A percentile compares a stretch with the other conserved stretches of the same genome.
Evolutionary conservation across 1,140 invertebrate species (phyloP).

Genomic region (Ooceraea biroi): DNA sequence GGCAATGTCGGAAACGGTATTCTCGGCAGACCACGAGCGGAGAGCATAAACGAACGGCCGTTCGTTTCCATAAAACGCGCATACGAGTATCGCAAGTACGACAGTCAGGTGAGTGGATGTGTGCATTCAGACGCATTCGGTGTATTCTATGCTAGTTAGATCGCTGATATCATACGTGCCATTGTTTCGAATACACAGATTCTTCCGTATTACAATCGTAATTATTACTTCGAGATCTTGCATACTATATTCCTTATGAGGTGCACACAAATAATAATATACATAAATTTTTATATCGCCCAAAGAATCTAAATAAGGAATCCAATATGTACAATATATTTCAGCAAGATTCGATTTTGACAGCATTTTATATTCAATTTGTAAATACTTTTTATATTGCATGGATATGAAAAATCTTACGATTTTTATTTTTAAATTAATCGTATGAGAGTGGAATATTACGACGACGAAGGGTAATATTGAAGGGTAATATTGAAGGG

Average conservation of each 20-base stretch:
- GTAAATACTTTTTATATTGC: neutral
- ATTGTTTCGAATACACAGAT: conserved; percentile 14
- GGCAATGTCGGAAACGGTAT: conserved; percentile 83
- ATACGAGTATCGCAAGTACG: conserved; percentile 87
- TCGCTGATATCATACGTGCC: conserved; percentile 35
- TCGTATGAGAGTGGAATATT: conserved; percentile 2
- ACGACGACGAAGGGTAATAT: conserved; percentile 9
- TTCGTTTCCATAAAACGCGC: conserved; percentile 89
- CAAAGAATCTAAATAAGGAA: neutral
- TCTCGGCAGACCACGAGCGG: conserved; percentile 81
- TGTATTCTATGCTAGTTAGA: conserved; percentile 14
- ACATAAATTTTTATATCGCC: neutral
- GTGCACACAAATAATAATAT: neutral
- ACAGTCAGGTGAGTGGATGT: conserved; percentile 83
- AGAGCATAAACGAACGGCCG: conserved; percentile 87
- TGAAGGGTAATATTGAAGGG: no score
- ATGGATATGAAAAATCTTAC: neutral
- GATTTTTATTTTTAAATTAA: neutral
- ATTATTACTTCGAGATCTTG: neutral
- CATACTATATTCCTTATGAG: neutral
- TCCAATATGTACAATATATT: neutral
- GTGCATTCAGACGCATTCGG: neutral
- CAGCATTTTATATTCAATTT: conserved; percentile 2
- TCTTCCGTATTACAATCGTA: neutral
- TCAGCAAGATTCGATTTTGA: neutral